Conservation (phyloP, 1,140 invertebrate species). For the Ericerus pela region DNA sequence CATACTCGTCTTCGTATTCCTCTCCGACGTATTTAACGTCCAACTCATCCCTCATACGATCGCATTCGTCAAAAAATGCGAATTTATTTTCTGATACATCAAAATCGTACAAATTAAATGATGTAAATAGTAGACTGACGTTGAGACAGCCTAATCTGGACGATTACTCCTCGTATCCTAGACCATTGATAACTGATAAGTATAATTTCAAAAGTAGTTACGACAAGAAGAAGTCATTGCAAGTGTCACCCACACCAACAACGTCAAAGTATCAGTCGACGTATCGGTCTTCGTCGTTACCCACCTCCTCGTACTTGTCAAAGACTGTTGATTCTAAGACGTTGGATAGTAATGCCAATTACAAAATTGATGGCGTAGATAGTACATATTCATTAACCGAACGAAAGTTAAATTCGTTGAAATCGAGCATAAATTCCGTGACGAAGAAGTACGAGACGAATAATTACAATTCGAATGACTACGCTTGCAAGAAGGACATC, state of each 20-base stretch:
- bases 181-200: not conserved
- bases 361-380: not conserved
- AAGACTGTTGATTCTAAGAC: not conserved
- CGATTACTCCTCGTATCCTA: not conserved
- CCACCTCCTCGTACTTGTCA: not conserved
- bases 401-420: not conserved
- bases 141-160: not conserved
- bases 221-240: conserved; percentile 2
- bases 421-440: not conserved
- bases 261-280: not conserved
- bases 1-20: not conserved
- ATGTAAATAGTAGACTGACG: not conserved
- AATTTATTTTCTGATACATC: not conserved
- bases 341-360: not conserved
- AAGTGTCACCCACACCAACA: not conserved
- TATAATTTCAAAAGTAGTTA: not conserved
- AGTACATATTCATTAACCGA: not conserved
- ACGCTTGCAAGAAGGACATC: not conserved
- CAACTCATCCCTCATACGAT: not conserved
- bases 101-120: not conserved
- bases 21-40: not conserved
- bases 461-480: not conserved
- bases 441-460: not conserved
- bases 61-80: not conserved
- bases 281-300: not conserved